Conservation (phyloP, 2,113 vertebrate species). For the Bos indicus region DNA sequence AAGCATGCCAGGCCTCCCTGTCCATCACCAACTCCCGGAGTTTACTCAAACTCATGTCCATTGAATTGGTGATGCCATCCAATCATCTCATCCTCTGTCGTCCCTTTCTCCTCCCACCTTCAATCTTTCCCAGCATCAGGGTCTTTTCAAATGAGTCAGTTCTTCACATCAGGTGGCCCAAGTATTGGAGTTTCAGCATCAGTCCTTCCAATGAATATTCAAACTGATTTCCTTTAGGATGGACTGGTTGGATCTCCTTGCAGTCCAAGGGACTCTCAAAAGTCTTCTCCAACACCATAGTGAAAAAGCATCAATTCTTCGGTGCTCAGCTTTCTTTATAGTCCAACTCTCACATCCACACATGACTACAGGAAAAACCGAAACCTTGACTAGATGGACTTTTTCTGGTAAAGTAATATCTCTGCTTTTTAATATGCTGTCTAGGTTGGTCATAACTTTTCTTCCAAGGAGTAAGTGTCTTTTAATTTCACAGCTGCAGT, state of each 20-base stretch:
- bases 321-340: background rate
- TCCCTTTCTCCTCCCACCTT: background rate
- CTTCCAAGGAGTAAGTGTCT: background rate
- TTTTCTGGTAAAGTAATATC: background rate
- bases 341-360: background rate
- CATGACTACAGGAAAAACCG: background rate
- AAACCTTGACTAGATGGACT: background rate
- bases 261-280: background rate
- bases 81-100: fast-evolving
- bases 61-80: background rate
- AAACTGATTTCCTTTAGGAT: background rate
- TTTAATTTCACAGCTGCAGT: background rate
- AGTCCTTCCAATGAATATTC: background rate
- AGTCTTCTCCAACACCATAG: background rate
- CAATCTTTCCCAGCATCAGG: background rate
- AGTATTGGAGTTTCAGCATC: background rate
- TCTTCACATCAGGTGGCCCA: background rate
- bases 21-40: background rate
- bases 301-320: background rate
- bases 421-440: background rate
- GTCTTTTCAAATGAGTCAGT: background rate
- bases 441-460: background rate
- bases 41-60: background rate
- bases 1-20: background rate
- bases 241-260: background rate